Conservation (phyloP, 2,113 vertebrate genomes). For the Spheniscus mendiculus region DNA sequence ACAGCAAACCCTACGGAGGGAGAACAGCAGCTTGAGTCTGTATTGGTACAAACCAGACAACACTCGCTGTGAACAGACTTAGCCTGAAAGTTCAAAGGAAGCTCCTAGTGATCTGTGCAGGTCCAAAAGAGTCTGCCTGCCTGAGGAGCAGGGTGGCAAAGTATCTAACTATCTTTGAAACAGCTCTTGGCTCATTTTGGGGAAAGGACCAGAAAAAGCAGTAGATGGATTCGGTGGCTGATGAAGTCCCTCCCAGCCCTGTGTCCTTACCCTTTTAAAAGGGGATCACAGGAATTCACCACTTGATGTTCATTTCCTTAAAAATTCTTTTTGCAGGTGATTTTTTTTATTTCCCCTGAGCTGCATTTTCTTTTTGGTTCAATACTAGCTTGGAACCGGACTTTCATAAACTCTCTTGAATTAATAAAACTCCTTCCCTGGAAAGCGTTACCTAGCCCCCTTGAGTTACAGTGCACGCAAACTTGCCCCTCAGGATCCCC, state of each 20-base stretch:
- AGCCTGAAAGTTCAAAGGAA: neutral
- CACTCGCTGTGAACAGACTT: neutral
- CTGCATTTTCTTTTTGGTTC: neutral
- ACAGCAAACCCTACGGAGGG: neutral
- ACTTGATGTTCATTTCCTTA: neutral
- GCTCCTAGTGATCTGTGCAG: neutral
- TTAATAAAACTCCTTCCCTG: neutral
- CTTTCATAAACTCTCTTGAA: neutral
- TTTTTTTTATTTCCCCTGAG: neutral
- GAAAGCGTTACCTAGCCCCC: neutral
- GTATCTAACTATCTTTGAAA: neutral
- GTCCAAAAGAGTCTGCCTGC: neutral
- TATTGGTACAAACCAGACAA: neutral
- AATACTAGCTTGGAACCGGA: neutral
- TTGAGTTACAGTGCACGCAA: neutral
- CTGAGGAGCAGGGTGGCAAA: neutral
- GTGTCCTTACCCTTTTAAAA: neutral
- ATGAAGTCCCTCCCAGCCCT: neutral
- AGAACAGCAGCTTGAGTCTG: neutral
- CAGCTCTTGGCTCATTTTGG: neutral
- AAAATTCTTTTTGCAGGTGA: neutral
- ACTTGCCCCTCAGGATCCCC: neutral
- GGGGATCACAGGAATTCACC: neutral
- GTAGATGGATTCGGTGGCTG: neutral
- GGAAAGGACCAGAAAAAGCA: neutral